A percentile compares a stretch with the other conserved stretches of the same genome.
Evolutionary conservation across 2,113 vertebrate species (phyloP).

Genomic region (Hypanus sabinus): DNA sequence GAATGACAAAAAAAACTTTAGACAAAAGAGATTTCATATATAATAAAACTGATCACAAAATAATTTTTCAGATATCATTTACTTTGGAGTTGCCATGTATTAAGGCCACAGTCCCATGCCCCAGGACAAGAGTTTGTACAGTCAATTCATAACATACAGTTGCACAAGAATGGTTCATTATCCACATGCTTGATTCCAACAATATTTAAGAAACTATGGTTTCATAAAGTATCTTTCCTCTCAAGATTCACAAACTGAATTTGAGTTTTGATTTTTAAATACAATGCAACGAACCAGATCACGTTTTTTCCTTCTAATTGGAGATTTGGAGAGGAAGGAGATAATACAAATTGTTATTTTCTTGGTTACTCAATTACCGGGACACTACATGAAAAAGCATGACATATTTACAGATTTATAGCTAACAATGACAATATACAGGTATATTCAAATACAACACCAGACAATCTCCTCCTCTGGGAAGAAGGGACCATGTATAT

Average conservation of each 20-base stretch:
- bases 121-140: background rate
- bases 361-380: background rate
- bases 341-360: background rate
- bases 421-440: background rate
- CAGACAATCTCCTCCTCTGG: background rate
- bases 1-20: conserved; percentile 15
- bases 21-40: conserved; percentile 4
- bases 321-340: background rate
- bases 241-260: background rate
- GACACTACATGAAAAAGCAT: conserved; percentile 1
- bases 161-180: background rate
- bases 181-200: background rate
- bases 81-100: conserved; percentile 34
- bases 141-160: background rate
- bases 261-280: background rate
- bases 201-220: background rate
- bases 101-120: conserved; percentile 34
- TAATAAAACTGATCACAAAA: conserved; percentile 27
- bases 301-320: background rate
- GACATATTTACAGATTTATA: background rate
- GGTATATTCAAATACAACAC: conserved; percentile 6
- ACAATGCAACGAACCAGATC: background rate
- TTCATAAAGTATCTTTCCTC: background rate
- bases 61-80: conserved; percentile 17
- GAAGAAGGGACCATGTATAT: background rate